Base-by-base conservation (phyloP, 2,113 vertebrate genomes). In the Datnioides undecimradiatus region DNA sequence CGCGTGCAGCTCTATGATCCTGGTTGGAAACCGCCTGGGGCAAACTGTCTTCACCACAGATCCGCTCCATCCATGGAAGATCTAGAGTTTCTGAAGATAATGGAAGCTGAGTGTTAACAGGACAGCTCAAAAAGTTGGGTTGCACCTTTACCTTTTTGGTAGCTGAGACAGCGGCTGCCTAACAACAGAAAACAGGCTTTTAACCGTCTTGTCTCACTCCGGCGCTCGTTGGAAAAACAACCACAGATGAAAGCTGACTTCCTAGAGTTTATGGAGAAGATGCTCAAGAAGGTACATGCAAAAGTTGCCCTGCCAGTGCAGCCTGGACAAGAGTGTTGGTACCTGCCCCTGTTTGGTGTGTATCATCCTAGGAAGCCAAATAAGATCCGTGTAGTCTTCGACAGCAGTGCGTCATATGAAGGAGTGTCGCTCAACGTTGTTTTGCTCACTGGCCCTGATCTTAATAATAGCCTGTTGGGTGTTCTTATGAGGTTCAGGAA, bases 211-310 rank as follows among this genome's bases (percentile, higher is more conserved):
- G n/a, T n/a, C n/a, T n/a, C n/a, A n/a, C n/a, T n/a, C n/a, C n/a
- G n/a, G n/a, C n/a, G n/a, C n/a, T n/a, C n/a, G n/a, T n/a, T n/a
- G n/a, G n/a, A n/a, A n/a, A n/a, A n/a, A n/a, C n/a, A n/a, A n/a
- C n/a, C n/a, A n/a, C n/a, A n/a, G n/a, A n/a, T n/a, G n/a, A n/a
- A n/a, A n/a, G n/a, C n/a, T n/a, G n/a, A n/a, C n/a, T n/a, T 52
- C 10, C 8, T 68, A 5, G 66, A 55, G 23, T 70, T 70, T 16
- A 70, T 70, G 51, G 36, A 52, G 19, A 55, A 55, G 8, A 54
- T 69, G 34, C 4, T 69, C 23, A 14, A 27, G 1, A 54, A 11
- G 12, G 36, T 2, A 48, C 31, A 48, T 0, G 69, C 16, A 59
- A 31, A 49, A 25, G 36, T 43, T 21, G 55, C 17, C 31, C 43